Evolutionary conservation across 2,797 vertebrate species (phyloP), one percentile per base, ranked within the genome.

Genomic region (Pangasius larnaudii): DNA sequence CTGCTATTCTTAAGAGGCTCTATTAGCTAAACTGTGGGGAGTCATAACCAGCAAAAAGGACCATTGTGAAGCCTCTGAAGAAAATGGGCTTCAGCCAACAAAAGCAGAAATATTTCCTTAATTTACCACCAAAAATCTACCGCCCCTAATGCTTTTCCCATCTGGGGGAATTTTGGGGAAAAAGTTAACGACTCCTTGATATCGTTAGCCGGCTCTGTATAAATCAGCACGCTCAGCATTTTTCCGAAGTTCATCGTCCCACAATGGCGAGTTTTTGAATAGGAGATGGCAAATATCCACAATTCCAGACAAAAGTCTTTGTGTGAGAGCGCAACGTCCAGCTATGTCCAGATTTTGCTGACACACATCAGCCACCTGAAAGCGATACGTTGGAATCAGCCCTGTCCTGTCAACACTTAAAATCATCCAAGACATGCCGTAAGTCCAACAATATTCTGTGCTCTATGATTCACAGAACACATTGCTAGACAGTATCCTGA

Each of bases 31-130:
- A 83, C 82, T 86, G 67, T 51, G 87, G 86, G 59, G 77, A 91
- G 85, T 88, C 82, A 88, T 89, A 91, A 88, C 72, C 59, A 87
- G 36, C 53, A 72, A 91, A 90, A 78, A 90, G 85, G 77, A 80
- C 86, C 85, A 89, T 88, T 91, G 91, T 87, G 56, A 78, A 75
- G 86, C 84, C 72, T 83, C 63, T 77, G 71, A 86, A 86, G 85
- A 89, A 88, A 71, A 86, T 92, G 90, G 90, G 86, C 27, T 65
- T 81, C n/a, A 69, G 84, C 91, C 93, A 92, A 92, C 83, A 89
- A 85, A 90, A 91, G 90, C 91, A 89, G 87, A 89, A 92, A 88
- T 92, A 91, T 89, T 91, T 90, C 91, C 88, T 91, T 91, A 92
- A 91, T 92, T 91, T 92, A 89, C 89, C 91, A 90, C 84, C 36